A percentile compares a stretch with the other conserved stretches of the same genome.
Evolutionary conservation across 2,797 vertebrate species (phyloP).

Genomic region (Muraenolepis orangiensis): DNA sequence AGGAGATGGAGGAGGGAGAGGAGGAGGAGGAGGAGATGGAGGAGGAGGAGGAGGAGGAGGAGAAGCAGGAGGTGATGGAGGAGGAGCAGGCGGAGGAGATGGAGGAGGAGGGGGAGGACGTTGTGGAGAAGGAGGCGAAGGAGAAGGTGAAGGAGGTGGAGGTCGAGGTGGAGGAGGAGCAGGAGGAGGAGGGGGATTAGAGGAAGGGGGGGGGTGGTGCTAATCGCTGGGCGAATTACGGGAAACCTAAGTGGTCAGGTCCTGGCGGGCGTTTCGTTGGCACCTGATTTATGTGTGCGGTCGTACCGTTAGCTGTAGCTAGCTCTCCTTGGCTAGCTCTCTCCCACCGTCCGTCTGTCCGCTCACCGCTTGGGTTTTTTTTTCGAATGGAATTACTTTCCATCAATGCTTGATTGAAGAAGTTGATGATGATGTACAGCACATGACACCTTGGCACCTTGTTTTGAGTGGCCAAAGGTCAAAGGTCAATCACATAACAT

Average conservation of each 20-base stretch:
- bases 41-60: background rate
- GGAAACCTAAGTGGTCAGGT: conserved; percentile 14
- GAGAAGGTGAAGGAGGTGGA: background rate
- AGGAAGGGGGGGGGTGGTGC: background rate
- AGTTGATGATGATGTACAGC: background rate
- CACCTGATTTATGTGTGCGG: conserved; percentile 47
- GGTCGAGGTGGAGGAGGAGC: conserved; percentile 11
- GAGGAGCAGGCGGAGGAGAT: conserved; percentile 26
- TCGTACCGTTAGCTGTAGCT: conserved; percentile 7
- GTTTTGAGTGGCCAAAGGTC: no score
- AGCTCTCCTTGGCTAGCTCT: background rate
- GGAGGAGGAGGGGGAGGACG: background rate
- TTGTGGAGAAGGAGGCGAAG: no score
- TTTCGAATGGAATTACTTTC: background rate
- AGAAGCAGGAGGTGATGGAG: conserved; percentile 15
- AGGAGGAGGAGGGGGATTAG: conserved; percentile 29
- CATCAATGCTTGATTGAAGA: background rate
- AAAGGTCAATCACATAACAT: background rate
- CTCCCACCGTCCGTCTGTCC: background rate
- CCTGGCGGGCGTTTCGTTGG: background rate
- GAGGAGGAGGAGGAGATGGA: conserved; percentile 5
- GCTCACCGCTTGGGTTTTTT: background rate
- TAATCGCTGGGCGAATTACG: conserved; percentile 32
- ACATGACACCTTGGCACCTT: background rate
- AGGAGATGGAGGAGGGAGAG: no score